Conservation (phyloP, 2,888 invertebrate species). For the Auanema sp. region DNA sequence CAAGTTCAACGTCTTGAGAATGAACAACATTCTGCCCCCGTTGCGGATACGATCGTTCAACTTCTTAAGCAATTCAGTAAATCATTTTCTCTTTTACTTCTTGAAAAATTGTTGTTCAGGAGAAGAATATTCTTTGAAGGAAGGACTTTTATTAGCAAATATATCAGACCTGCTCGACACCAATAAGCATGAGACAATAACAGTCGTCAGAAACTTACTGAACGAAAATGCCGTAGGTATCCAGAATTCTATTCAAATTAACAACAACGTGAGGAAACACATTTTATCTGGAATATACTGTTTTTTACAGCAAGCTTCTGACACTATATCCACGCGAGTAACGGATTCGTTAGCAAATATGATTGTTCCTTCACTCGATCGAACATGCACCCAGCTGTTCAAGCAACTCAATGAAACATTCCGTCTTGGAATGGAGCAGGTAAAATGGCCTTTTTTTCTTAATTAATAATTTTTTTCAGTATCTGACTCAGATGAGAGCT, state of each 20-base stretch:
- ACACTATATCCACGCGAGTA: conserved; percentile 16
- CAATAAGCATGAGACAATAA: conserved; percentile 20
- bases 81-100: neutral
- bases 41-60: conserved; percentile 25
- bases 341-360: conserved; percentile 21
- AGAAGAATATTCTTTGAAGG: conserved; percentile 45
- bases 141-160: conserved; percentile 42
- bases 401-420: conserved; percentile 86
- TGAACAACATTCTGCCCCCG: conserved; percentile 20
- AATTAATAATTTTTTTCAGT: conserved; percentile 2
- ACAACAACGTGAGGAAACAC: conserved; percentile 17
- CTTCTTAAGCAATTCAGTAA: conserved; percentile 28
- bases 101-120: conserved; percentile 10
- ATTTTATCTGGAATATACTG: neutral
- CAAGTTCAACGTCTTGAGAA: conserved; percentile 24
- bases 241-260: conserved; percentile 22
- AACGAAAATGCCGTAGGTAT: conserved; percentile 23
- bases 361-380: conserved; percentile 49
- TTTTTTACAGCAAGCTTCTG: conserved; percentile 18
- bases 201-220: conserved; percentile 23
- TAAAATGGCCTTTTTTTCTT: neutral
- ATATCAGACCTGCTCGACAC: conserved; percentile 30
- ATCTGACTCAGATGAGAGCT: conserved; percentile 16
- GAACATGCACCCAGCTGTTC: conserved; percentile 72
- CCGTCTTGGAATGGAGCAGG: conserved; percentile 77